Base-by-base conservation (phyloP, 2,888 invertebrate genomes). In the Drosophila subquinaria region DNA sequence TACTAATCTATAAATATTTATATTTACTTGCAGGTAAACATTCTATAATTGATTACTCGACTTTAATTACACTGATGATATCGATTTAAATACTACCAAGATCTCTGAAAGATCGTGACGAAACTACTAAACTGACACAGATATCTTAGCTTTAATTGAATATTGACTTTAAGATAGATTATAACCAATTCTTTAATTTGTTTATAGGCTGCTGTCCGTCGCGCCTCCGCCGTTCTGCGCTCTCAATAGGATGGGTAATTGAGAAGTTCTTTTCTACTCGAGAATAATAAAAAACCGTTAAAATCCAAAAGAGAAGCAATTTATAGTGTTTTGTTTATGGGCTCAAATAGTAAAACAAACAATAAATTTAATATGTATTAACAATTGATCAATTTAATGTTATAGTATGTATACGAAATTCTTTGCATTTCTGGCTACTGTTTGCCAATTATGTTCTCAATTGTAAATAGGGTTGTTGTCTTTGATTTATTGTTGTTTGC, bases 181-280 rank as follows among this genome's bases (percentile, higher is more conserved):
- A 0, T 60, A 55, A 67, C 10, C 17, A 1, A 51, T 36, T 35
- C 15, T 15, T 36, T 66, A 6, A 38, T 50, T 62, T 81, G 30
- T 56, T 88, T 82, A 6, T 94, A 98, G 96, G 96, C 96, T 92
- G 98, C 98, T 59, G 94, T 98, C 63, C 96, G 98, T 73, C 96
- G 97, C 91, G 98, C 98, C 59, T 98, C 98, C 90, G 98, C 98
- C 80, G 96, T 99, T 88, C 94, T 98, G 76, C 95, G 96, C 82
- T 98, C 98, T 62, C 98, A 99, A 93, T 66, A 76, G 70, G 59
- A 66, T 79, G 69, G 73, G 50, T 73, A 55, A 62, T 53, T 61
- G 72, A 72, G 82, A 71, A 79, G 79, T 76, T 70, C 69, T 83
- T 88, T 85, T 87, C 76, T 87, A 88, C 87, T 74, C 71, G 73